Evolutionary conservation across 1,140 invertebrate genomes (phyloP).

Genomic region (Anoplolepis gracilipes): DNA sequence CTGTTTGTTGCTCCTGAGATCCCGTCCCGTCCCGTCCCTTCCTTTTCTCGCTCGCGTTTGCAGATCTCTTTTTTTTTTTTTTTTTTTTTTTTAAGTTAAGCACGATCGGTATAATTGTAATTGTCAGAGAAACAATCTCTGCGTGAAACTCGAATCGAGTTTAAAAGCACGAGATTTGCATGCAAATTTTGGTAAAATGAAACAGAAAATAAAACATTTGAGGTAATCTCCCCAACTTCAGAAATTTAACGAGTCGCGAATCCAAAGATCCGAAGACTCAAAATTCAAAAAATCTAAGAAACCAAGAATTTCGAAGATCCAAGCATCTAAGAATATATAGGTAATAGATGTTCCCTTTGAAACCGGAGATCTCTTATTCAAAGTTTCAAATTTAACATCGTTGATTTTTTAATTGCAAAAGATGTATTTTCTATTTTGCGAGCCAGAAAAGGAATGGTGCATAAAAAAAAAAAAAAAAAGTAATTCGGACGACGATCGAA

Average conservation of each 20-base stretch:
- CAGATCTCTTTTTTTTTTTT: too few relatives aligned
- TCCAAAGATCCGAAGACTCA: neutral
- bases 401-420: neutral
- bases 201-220: neutral
- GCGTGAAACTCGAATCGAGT: neutral
- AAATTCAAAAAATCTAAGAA: neutral
- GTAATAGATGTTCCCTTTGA: too few relatives aligned
- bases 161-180: neutral
- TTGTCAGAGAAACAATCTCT: neutral
- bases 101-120: conserved; percentile 19
- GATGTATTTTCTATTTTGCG: neutral
- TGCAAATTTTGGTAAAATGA: conserved; percentile 20
- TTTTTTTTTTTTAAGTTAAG: neutral
- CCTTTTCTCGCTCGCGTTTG: conserved; percentile 53
- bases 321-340: neutral
- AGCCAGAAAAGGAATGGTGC: conserved; percentile 27
- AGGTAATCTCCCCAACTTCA: neutral
- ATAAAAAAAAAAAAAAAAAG: neutral
- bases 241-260: conserved; percentile 13
- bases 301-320: neutral
- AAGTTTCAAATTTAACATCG: neutral
- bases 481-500: neutral
- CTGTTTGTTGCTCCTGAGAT: conserved; percentile 38
- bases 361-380: neutral
- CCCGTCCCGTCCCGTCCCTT: conserved; percentile 69